Percentiles rank a stretch among this genome's conserved stretches.
Conservation (phyloP, 23 tunicate species). For the Aplidium turbinatum region DNA sequence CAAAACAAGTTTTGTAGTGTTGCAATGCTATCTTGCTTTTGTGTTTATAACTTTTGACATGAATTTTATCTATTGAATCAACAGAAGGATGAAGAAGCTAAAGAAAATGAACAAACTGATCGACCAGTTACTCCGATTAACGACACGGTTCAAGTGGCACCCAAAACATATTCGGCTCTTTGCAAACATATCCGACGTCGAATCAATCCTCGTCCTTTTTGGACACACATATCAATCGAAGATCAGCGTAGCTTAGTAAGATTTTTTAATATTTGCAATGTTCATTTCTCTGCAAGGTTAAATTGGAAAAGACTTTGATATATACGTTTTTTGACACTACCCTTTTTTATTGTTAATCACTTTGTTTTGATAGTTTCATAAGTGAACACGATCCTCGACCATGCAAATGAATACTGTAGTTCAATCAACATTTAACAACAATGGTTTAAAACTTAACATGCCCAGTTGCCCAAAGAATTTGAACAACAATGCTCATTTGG, state of each 20-base stretch:
- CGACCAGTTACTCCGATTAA: slow-evolving; percentile 90
- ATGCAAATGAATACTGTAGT: too few relatives aligned
- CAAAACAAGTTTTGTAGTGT: too few relatives aligned
- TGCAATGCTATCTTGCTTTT: background rate
- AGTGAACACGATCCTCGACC: too few relatives aligned
- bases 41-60: background rate
- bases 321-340: too few relatives aligned
- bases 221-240: slow-evolving; percentile 73
- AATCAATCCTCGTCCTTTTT: slow-evolving; percentile 67
- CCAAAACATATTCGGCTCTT: slow-evolving; percentile 50
- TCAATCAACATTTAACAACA: too few relatives aligned
- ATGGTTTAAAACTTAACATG: too few relatives aligned
- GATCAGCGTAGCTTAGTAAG: slow-evolving; percentile 79
- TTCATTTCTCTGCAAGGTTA: background rate
- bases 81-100: background rate
- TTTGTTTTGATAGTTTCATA: too few relatives aligned
- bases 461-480: too few relatives aligned
- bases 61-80: background rate
- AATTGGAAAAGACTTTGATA: too few relatives aligned
- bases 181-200: slow-evolving; percentile 61
- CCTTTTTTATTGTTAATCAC: too few relatives aligned
- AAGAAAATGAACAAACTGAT: slow-evolving; percentile 20
- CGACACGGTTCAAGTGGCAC: slow-evolving; percentile 61
- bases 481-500: too few relatives aligned
- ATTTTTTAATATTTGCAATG: background rate